Base-by-base conservation (phyloP, 23 tunicate species). In the Botrylloides violaceus region DNA sequence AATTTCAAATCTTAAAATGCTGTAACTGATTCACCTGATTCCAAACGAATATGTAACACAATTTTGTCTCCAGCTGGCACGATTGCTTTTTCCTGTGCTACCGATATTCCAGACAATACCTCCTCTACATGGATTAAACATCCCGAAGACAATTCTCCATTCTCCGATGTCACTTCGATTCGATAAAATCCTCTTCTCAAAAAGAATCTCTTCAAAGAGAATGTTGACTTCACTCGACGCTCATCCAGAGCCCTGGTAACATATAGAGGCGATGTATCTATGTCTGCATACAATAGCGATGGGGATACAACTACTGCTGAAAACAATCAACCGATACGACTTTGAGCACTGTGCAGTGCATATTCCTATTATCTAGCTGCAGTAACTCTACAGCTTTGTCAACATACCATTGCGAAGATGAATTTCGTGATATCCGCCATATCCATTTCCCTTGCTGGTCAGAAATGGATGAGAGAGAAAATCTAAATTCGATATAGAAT, bases 121-220 rank as follows among this genome's bases (percentile, higher is more conserved):
- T 68, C 74, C n/a, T 68, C 74, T 1, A 68, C 74, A 35, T 68
- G 74, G n/a, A 68, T 26, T n/a, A 19, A 55, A 43, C 74, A 68
- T 21, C 49, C 21, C 18, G 74, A 36, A 19, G 58, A 36, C 19
- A 23, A 25, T 9, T 43, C 26, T 4, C 37, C 29, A 37, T 37
- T 56, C 4, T 53, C 19, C 1, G 74, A 68, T 19, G 43, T 20
- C 5, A 68, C 74, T 43, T 36, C 74, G 5, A 68, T 68, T 38
- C 37, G 36, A 43, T 68, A 68, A 37, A 43, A 37, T 68, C 74
- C 74, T 23, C 74, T 24, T n/a, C 24, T 12, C 59, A 68, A 56
- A 3, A 68, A 68, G 4, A 56, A 68, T 37, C 30, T 38, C 29
- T 68, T 68, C 15, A 68, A 22, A 32, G 70, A 63, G 33, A 25